These are phyloP conservation scores for Drosophila austrosaltans DNA, from an alignment of 2,888 invertebrate genomes.

Conservation along the genomic window DNA sequence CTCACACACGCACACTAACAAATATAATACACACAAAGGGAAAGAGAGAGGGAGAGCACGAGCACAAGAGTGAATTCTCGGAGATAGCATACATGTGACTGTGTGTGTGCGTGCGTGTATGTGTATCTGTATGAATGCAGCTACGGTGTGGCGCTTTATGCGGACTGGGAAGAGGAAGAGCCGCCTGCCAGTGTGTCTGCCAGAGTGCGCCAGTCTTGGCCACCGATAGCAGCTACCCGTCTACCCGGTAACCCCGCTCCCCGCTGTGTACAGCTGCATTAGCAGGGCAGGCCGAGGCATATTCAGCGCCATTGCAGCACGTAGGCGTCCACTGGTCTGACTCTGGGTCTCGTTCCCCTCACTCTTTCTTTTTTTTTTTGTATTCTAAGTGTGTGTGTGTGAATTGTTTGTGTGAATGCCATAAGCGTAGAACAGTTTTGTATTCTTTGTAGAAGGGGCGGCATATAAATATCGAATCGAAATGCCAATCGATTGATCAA, in stretches of 20 bases:
- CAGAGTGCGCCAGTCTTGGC: conserved; percentile 69
- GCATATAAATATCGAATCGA: background rate
- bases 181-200: conserved; percentile 75
- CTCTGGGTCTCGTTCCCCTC: conserved; percentile 25
- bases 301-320: conserved; percentile 64
- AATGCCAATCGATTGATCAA: background rate
- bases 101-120: background rate
- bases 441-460: background rate
- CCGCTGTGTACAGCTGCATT: conserved; percentile 46
- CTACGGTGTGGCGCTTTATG: conserved; percentile 39
- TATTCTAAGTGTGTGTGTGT: background rate
- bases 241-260: conserved; percentile 7
- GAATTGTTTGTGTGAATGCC: conserved; percentile 59
- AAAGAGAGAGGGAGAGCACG: conserved; percentile 22
- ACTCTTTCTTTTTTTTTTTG: background rate
- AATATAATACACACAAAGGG: conserved; percentile 29
- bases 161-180: conserved; percentile 43
- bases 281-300: conserved; percentile 30
- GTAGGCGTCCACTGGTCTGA: conserved; percentile 68
- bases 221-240: conserved; percentile 3
- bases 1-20: conserved; percentile 17
- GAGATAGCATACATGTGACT: background rate
- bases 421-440: conserved; percentile 8
- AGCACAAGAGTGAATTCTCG: conserved; percentile 22
- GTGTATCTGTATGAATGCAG: conserved; percentile 24